A percentile compares a stretch with the other conserved stretches of the same genome.
phyloP scores from a whole-genome alignment of 2,113 vertebrate genomes.

The Sceloporus undulatus region DNA sequence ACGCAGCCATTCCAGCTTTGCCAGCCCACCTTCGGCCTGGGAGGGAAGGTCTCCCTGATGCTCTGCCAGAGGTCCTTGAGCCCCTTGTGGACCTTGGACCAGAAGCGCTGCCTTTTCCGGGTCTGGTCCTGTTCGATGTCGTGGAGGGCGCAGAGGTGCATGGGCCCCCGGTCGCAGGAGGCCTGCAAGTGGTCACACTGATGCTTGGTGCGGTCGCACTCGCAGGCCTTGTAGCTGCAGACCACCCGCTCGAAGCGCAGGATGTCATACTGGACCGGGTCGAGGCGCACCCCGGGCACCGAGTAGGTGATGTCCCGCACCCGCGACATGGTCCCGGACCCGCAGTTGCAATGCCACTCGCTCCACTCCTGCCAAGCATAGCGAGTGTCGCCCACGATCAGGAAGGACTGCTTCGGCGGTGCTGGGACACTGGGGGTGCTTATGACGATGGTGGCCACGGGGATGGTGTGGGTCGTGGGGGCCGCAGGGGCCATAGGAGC shows the following conservation, averaged over 20 bases:
- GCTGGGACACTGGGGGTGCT: rapidly evolving
- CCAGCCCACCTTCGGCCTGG: background rate
- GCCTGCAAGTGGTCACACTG: no score
- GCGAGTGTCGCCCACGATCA: slow-evolving; percentile 31
- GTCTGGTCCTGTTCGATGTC: slow-evolving; percentile 3
- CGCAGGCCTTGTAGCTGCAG: slow-evolving; percentile 64
- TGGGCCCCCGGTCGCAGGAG: background rate
- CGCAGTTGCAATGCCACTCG: slow-evolving; percentile 72
- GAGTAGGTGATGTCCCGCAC: slow-evolving; percentile 56
- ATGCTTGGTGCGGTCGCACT: slow-evolving; percentile 46
- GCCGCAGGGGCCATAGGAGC: no score
- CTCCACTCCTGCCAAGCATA: slow-evolving; percentile 63
- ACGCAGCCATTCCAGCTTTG: no score
- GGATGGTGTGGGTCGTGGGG: background rate
- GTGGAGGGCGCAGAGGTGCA: slow-evolving; percentile 18
- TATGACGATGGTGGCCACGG: rapidly evolving
- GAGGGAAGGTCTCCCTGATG: slow-evolving; percentile 6
- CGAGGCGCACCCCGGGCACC: slow-evolving; percentile 32
- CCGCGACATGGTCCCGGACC: slow-evolving; percentile 67
- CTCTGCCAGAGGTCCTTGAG: slow-evolving; percentile 67
- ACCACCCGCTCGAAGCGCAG: slow-evolving; percentile 62
- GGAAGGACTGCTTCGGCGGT: no score
- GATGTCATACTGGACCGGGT: slow-evolving; percentile 49
- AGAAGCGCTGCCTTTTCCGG: slow-evolving; percentile 36
- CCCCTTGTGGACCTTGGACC: slow-evolving; percentile 49